Evolutionary conservation across 2,113 vertebrate genomes (phyloP).

Genomic region (Eulemur macaco): DNA sequence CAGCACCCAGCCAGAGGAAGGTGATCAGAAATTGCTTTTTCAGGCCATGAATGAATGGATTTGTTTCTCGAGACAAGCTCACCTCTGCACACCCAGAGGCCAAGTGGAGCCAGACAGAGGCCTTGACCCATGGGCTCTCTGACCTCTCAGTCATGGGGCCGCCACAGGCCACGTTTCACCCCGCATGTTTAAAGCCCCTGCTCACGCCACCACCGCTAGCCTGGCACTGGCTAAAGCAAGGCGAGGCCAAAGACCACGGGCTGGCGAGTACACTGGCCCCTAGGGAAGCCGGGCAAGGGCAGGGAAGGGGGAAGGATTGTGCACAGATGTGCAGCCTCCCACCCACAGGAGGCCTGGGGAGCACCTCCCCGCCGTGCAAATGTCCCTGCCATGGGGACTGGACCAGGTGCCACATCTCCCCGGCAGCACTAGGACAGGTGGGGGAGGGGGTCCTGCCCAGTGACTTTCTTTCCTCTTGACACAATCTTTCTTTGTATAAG

Average conservation of each 20-base stretch:
- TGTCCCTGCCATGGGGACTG: accelerated
- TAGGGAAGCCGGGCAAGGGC: not conserved
- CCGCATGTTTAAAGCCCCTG: not conserved
- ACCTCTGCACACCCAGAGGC: not conserved
- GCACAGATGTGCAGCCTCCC: not conserved
- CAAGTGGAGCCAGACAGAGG: not conserved
- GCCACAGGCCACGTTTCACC: not conserved
- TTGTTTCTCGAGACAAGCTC: not conserved
- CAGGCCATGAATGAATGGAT: not conserved
- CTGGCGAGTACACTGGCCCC: not conserved
- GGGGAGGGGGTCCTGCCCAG: not conserved
- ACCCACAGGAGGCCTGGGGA: not conserved
- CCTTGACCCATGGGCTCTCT: not conserved
- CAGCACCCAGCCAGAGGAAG: not conserved
- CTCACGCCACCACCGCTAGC: accelerated
- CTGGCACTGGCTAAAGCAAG: not conserved
- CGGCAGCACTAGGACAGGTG: not conserved
- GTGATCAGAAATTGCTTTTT: not conserved
- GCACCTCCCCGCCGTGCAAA: accelerated
- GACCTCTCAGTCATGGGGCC: too few species aligned
- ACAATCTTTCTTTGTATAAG: slow-evolving; percentile 33
- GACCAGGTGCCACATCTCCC: not conserved
- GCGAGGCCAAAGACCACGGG: not conserved
- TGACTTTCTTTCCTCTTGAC: not conserved
- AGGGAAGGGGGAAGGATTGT: not conserved